Conservation (phyloP, 2,113 vertebrate species). For the Pipa parva region DNA sequence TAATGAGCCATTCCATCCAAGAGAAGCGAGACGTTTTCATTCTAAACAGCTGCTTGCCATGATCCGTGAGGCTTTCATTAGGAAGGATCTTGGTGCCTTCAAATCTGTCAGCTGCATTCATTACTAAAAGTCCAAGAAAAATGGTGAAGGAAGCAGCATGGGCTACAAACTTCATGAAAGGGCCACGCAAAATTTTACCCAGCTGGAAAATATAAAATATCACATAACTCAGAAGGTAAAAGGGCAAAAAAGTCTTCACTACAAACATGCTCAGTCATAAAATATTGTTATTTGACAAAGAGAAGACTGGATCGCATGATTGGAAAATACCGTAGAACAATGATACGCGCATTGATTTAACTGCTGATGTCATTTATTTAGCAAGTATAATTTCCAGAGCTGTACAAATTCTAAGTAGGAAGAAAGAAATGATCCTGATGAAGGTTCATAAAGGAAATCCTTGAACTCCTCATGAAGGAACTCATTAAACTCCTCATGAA, state of each 20-base stretch:
- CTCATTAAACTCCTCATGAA: no score
- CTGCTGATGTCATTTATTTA: no score
- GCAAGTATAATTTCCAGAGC: no score
- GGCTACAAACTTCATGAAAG: constrained; percentile 94
- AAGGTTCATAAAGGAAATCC: no score
- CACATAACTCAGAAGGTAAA: constrained; percentile 26
- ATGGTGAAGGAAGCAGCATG: constrained; percentile 92
- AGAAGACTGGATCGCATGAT: no score
- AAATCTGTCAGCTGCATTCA: constrained; percentile 92
- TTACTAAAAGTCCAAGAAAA: constrained; percentile 86
- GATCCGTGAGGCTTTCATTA: constrained; percentile 83
- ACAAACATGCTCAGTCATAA: no score
- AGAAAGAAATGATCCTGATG: no score
- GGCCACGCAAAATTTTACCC: constrained; percentile 84
- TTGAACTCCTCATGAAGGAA: no score
- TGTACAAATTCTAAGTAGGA: no score
- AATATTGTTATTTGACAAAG: no score
- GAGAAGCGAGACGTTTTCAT: constrained; percentile 94
- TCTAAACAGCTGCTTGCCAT: constrained; percentile 85
- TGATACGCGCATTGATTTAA: no score
- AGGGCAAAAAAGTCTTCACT: not conserved
- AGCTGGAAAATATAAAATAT: constrained; percentile 66
- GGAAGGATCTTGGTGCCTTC: constrained; percentile 85
- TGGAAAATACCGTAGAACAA: no score
- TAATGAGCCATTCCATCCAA: constrained; percentile 95